These are phyloP conservation scores for Cyphomyrus plagiostoma DNA, from an alignment of 2,113 vertebrate genomes.

Conservation along the genomic window DNA sequence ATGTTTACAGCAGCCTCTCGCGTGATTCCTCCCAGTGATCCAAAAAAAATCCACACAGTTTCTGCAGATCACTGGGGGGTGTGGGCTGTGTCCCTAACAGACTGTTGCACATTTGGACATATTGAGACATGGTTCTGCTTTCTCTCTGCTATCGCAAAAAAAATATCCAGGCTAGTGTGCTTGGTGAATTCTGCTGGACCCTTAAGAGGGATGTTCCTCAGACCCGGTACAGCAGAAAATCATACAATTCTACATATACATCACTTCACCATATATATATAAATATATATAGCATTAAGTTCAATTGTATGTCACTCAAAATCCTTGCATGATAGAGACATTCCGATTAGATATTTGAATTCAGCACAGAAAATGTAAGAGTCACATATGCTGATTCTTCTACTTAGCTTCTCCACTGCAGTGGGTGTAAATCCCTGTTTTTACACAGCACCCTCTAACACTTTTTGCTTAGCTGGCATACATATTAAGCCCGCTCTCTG, in stretches of 20 bases:
- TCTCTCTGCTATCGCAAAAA: background rate
- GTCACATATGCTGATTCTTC: background rate
- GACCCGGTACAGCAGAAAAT: background rate
- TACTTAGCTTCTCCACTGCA: background rate
- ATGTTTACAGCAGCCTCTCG: background rate
- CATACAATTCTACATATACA: background rate
- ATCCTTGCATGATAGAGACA: background rate
- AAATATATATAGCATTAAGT: background rate
- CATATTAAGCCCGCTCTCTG: background rate
- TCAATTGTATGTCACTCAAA: background rate
- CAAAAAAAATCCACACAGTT: background rate
- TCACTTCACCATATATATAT: background rate
- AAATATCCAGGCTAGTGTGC: background rate
- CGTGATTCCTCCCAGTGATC: background rate
- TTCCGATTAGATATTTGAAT: background rate
- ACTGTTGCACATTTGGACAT: background rate
- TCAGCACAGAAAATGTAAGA: background rate
- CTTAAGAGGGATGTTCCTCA: background rate
- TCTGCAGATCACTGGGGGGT: background rate
- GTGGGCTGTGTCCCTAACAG: background rate
- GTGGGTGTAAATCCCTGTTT: background rate
- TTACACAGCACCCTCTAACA: background rate
- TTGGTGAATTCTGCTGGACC: background rate
- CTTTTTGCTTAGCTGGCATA: slow-evolving; percentile 2
- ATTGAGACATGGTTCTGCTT: background rate